A percentile compares a stretch with the other conserved stretches of the same genome.
phyloP scores from a whole-genome alignment of 2,113 vertebrate species.

The Chionomys nivalis region DNA sequence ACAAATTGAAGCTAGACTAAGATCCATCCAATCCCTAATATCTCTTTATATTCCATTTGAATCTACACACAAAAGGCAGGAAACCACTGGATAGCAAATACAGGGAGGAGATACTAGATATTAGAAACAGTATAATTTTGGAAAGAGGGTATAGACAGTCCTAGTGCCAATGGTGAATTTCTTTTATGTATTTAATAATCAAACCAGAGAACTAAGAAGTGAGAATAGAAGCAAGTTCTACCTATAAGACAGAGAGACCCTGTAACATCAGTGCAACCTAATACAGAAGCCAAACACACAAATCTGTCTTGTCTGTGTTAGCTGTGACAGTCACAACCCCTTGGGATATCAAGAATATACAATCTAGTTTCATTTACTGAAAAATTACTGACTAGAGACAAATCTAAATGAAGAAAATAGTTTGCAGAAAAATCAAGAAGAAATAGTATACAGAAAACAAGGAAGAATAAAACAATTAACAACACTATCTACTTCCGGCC shows the following conservation, averaged over 20 bases:
- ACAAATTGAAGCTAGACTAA: neutral
- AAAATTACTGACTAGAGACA: neutral
- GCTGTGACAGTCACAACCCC: neutral
- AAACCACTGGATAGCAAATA: neutral
- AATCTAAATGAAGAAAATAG: slow-evolving; percentile 27
- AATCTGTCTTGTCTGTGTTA: neutral
- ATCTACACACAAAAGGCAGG: slow-evolving; percentile 4
- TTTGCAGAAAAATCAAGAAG: slow-evolving; percentile 2
- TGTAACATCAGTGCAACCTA: neutral
- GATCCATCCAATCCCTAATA: neutral
- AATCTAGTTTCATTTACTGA: neutral
- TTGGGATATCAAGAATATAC: neutral
- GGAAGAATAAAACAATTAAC: neutral
- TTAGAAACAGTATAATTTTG: neutral
- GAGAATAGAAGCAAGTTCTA: neutral
- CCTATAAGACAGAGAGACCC: neutral
- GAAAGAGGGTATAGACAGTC: neutral
- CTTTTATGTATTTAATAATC: slow-evolving; percentile 2
- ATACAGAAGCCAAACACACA: neutral
- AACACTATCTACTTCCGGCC: neutral
- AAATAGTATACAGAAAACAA: neutral
- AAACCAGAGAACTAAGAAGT: slow-evolving; percentile 37
- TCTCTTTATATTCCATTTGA: neutral
- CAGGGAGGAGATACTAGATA: neutral
- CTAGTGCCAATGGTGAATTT: neutral